Evolutionary conservation across 2,888 invertebrate genomes (phyloP), one percentile per base, ranked within the genome.

Genomic region (Pheosia gnoma): DNA sequence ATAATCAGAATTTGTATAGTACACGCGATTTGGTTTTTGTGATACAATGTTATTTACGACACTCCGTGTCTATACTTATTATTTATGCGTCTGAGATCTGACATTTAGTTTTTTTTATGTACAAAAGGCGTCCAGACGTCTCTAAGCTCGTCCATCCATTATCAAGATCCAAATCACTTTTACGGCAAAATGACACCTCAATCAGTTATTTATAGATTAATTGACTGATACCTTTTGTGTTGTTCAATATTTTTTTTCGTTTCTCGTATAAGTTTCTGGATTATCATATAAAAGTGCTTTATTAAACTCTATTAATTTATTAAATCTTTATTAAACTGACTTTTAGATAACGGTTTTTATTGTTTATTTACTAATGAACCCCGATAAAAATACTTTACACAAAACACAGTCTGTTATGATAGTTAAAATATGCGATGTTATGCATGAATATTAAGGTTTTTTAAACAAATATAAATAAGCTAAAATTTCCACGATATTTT

Each of bases 171-270:
- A 11, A 47, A 47, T 47, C n/a, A 47, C 11, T 47, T 73, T 74
- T 74, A 70, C 64, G 59, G 70, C 66, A 62, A 64, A 63, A 71
- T 71, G 70, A 77, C 71, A 74, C 77, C 75, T 77, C 74, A 76
- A 75, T 76, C 63, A 61, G 45, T 65, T 74, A 71, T 75, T 69
- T 71, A 66, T 66, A 76, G 69, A 75, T 73, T 71, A 71, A 77
- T 72, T 72, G 61, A 67, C 61, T 57, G 71, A 72, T 72, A 73
- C 59, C 58, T 62, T 64, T 60, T 52, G 57, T 43, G 43, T 66
- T 61, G 60, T 69, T 57, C 58, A 25, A 25, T 25, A 59, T 66
- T 66, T 61, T 58, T 52, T 62, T 62, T 65, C 59, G 53, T 54
- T 60, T 9, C 43, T 54, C 58, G 41, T 43, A 56, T 61, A 52